phyloP scores from a whole-genome alignment of 2,797 vertebrate species.

The Champsocephalus esox region DNA sequence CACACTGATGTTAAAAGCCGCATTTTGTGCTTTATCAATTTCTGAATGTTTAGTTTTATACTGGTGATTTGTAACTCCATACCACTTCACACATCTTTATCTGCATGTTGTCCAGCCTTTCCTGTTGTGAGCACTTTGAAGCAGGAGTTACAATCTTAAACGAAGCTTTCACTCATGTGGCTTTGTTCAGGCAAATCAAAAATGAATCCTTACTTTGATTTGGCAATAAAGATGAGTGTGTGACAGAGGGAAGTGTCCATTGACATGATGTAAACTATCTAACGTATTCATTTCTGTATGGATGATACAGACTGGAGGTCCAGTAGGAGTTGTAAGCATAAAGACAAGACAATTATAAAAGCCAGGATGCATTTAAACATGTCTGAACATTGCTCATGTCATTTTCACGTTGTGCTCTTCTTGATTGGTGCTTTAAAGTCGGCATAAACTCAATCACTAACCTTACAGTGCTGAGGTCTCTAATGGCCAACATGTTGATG shows the following conservation, averaged over 20 bases:
- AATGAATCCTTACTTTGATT: slow-evolving; percentile 21
- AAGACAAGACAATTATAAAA: background rate
- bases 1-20: slow-evolving; percentile 13
- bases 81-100: slow-evolving; percentile 23
- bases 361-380: slow-evolving; percentile 19
- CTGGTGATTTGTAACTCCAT: slow-evolving; percentile 1
- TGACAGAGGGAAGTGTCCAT: background rate
- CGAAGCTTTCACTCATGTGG: slow-evolving; percentile 14
- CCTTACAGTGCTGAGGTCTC: slow-evolving; percentile 9
- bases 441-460: slow-evolving; percentile 15
- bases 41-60: background rate
- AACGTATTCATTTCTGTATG: background rate
- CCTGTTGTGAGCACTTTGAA: slow-evolving; percentile 39
- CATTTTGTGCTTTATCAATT: slow-evolving; percentile 20
- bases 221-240: background rate
- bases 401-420: slow-evolving; percentile 28
- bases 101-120: slow-evolving; percentile 22
- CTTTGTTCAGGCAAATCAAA: slow-evolving; percentile 10
- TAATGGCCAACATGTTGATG: slow-evolving; percentile 8
- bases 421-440: slow-evolving; percentile 54
- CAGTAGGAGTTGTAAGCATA: background rate
- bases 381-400: slow-evolving; percentile 18
- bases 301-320: slow-evolving; percentile 9
- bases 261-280: background rate
- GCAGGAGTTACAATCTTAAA: slow-evolving; percentile 27